phyloP scores from a whole-genome alignment of 1,140 invertebrate species.

The Zaprionus kolodkinae region DNA sequence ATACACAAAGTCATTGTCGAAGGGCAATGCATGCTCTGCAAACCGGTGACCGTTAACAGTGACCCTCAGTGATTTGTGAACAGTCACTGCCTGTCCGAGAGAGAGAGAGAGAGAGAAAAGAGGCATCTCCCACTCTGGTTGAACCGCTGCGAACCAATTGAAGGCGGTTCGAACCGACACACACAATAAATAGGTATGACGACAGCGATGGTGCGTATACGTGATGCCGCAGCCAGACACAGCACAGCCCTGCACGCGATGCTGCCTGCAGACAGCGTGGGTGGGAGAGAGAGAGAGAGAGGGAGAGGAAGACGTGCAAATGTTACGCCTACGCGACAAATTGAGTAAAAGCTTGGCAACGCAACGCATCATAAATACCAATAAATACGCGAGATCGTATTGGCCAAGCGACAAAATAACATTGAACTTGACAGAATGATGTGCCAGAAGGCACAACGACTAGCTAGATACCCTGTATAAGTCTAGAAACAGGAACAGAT shows the following conservation, averaged over 20 bases:
- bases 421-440: conserved; percentile 37
- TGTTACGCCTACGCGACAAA: conserved; percentile 20
- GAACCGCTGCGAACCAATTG: conserved; percentile 50
- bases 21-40: conserved; percentile 22
- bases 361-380: conserved; percentile 26
- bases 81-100: no score
- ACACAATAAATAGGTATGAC: conserved; percentile 37
- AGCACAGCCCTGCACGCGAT: background rate
- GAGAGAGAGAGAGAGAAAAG: no score
- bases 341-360: conserved; percentile 22
- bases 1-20: conserved; percentile 24
- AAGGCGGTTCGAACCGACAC: conserved; percentile 46
- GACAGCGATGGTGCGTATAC: conserved; percentile 45
- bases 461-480: background rate
- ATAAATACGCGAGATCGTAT: background rate
- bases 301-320: background rate
- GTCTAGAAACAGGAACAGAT: no score
- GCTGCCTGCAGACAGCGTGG: background rate
- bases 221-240: conserved; percentile 30
- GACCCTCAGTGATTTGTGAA: background rate
- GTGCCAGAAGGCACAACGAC: background rate
- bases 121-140: no score
- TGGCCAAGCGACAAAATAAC: background rate
- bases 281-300: no score
- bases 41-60: background rate